Evolutionary conservation across 2,113 vertebrate genomes (phyloP).

Genomic region (Pygoscelis antarcticus): DNA sequence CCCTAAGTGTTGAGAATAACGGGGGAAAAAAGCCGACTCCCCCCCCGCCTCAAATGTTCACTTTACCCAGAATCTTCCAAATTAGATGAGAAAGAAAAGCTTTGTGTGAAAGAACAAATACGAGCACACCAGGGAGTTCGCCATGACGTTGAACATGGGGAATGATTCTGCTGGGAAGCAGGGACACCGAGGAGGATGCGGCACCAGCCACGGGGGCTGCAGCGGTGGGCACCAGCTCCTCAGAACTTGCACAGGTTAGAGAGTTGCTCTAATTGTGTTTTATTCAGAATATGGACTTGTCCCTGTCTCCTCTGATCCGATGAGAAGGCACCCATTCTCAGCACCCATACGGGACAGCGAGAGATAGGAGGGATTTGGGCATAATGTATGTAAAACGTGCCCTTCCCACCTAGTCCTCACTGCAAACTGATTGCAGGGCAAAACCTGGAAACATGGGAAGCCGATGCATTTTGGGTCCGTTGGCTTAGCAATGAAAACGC

Average conservation of each 20-base stretch:
- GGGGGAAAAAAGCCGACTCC: not conserved
- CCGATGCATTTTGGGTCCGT: not conserved
- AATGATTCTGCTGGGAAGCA: not conserved
- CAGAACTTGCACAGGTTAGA: too few species aligned
- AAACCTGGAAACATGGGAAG: not conserved
- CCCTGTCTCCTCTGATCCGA: not conserved
- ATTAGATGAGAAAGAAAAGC: not conserved
- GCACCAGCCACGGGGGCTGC: not conserved
- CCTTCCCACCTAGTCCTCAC: not conserved
- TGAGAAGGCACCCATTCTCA: not conserved
- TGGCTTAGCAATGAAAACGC: too few species aligned
- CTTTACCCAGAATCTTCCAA: not conserved
- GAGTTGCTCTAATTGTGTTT: not conserved
- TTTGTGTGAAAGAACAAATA: not conserved
- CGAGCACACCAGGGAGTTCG: not conserved
- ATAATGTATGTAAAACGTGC: not conserved
- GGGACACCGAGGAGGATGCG: rapidly evolving
- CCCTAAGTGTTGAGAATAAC: not conserved
- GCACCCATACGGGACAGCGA: not conserved
- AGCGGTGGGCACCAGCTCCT: not conserved
- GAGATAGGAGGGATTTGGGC: not conserved
- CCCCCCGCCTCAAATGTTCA: too few species aligned
- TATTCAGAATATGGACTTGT: too few species aligned
- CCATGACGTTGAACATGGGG: not conserved
- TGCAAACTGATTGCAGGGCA: not conserved